Conservation (phyloP, 2,888 invertebrate genomes). For the Mactromeris polynyma region DNA sequence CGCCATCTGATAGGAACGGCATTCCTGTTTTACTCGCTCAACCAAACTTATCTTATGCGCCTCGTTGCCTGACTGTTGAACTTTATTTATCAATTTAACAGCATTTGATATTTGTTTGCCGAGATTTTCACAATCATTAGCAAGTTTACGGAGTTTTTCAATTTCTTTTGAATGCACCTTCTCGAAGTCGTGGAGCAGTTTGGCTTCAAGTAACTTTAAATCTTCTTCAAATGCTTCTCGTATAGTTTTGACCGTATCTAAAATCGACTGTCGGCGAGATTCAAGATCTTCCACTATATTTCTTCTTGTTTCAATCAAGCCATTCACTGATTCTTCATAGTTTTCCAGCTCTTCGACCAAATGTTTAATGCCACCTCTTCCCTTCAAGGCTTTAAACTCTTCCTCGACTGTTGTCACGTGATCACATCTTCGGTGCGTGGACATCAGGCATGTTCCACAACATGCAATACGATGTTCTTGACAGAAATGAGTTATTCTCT, state of each 20-base stretch:
- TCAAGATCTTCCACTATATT: conserved; percentile 55
- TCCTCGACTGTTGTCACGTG: conserved; percentile 55
- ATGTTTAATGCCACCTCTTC: conserved; percentile 40
- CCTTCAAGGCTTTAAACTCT: conserved; percentile 51
- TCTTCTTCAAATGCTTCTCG: conserved; percentile 54
- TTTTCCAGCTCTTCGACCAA: conserved; percentile 26
- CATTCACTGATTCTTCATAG: conserved; percentile 50
- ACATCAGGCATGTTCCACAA: conserved; percentile 50
- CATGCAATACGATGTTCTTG: conserved; percentile 51
- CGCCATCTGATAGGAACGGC: conserved; percentile 52
- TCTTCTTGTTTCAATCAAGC: conserved; percentile 47
- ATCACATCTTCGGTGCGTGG: conserved; percentile 59
- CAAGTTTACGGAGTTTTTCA: conserved; percentile 36
- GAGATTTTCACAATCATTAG: conserved; percentile 55
- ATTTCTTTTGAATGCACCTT: conserved; percentile 50
- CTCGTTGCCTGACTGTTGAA: conserved; percentile 55
- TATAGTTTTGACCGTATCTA: conserved; percentile 44
- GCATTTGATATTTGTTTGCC: conserved; percentile 65
- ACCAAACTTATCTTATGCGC: conserved; percentile 53
- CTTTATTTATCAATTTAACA: conserved; percentile 52
- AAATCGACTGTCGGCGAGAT: conserved; percentile 43
- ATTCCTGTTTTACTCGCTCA: conserved; percentile 45
- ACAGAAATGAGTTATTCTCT: conserved; percentile 60
- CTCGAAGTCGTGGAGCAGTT: conserved; percentile 54
- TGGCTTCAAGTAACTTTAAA: conserved; percentile 49